Evolutionary conservation across 2,888 invertebrate genomes (phyloP), one percentile per base, ranked within the genome.

Genomic region (Vanessa cardui): DNA sequence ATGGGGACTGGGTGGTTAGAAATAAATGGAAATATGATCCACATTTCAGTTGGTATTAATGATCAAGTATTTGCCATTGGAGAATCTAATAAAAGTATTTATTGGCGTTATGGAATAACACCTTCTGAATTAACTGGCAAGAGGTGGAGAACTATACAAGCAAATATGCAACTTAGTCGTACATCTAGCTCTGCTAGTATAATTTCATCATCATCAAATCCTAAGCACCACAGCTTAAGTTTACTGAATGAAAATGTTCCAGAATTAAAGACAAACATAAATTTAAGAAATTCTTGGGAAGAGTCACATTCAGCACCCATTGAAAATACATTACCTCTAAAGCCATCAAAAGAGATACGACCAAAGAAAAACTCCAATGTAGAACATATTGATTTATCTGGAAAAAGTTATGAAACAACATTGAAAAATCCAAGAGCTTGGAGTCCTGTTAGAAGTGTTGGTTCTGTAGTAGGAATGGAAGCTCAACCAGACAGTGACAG

Each of bases 61-160:
- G 98, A 98, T 89, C 98, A 98, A 94, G 95, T 96, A 12, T 97
- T 97, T 94, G 98, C 96, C 15, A 95, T 98, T 75, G 97, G 98
- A 7, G 95, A 95, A 56, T 95, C 96, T 73, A 98, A 98, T 87
- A 95, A 97, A 70, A 94, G 95, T 73, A 94, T 97, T 67, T 98
- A 97, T 84, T 96, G 96, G 87, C 93, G 98, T 64, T 95, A 95
- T 76, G 97, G 97, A 31, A 95, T 97, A 6, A 95, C 94, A 33
- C 87, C 94, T 15, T 94, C 95, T 8, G 96, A 97, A 88, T 93
- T 96, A 72, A 97, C 97, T 20, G 98, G 98, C 0, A 97, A 97
- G 84, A 95, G 97, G 75, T 98, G 98, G 98, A 94, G 95, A 72
- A 93, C 95, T 74, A 93, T 97, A 21, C 96, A 96, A 80, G 96